Percentiles rank a stretch among this genome's conserved stretches.
These are phyloP conservation scores for Nephrotoma appendiculata DNA, from an alignment of 2,888 invertebrate species.

Conservation along the genomic window DNA sequence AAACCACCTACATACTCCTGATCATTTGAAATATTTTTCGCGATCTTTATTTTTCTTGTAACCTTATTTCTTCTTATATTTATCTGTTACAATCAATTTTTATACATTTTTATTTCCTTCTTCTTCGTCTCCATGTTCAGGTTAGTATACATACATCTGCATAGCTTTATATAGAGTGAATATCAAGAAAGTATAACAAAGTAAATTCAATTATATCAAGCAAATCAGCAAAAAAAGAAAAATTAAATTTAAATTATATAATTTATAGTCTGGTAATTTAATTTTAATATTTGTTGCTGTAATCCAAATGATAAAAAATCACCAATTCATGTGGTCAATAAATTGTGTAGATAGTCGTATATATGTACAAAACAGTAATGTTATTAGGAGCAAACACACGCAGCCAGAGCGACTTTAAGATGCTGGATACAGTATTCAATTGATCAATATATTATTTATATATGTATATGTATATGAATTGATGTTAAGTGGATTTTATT, in stretches of 20 bases:
- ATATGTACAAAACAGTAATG: neutral
- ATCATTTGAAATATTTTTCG: neutral
- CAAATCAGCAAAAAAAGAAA: neutral
- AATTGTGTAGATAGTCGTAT: neutral
- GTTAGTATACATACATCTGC: neutral
- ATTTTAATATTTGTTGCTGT: neutral
- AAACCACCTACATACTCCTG: neutral
- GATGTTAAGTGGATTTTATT: neutral
- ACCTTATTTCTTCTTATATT: neutral
- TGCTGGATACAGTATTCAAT: neutral
- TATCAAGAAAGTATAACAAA: neutral
- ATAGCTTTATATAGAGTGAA: neutral
- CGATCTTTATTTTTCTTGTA: neutral
- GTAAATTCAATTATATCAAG: neutral
- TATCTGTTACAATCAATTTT: neutral
- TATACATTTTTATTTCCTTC: neutral
- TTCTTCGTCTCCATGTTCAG: neutral
- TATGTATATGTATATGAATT: neutral
- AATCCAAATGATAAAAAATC: neutral
- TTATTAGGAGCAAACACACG: neutral
- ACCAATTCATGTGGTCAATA: neutral
- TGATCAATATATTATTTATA: neutral
- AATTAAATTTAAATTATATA: neutral
- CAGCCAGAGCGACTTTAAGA: neutral
- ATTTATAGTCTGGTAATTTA: neutral